Evolutionary conservation across 2,113 vertebrate genomes (phyloP), one percentile per base, ranked within the genome.

Genomic region (Oplegnathus fasciatus): DNA sequence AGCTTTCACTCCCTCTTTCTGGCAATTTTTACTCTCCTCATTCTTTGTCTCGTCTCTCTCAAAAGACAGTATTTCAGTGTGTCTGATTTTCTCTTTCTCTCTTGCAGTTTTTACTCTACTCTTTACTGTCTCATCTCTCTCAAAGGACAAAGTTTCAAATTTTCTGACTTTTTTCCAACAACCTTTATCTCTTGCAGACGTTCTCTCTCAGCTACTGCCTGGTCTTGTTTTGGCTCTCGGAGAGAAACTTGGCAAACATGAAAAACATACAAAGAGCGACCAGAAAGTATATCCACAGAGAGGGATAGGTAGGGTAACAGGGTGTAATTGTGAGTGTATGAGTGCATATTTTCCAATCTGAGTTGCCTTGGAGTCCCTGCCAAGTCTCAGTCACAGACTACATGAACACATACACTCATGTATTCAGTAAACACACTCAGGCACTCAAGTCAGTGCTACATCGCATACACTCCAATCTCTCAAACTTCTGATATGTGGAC

Each of bases 351-450:
- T 85, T 81, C 57, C 64, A 83, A 68, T 70, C 69, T 71, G 69
- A 82, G 66, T 30, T 64, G 55, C 65, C 54, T 73, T 13, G 34
- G 46, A 83, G 64, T 83, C 82, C 64, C 69, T 78, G 75, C 69
- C 58, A 62, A 75, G 32, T 85, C 68, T 80, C 76, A 72, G 74
- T 70, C 30, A 40, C 50, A 37, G 52, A 78, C 71, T 67, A 55
- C 77, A 76, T 70, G 26, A 32, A 72, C 71, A 84, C 62, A 76
- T 1, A 52, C 58, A 74, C 77, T 83, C 17, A 50, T 54, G 71
- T 77, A 85, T 89, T 89, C 62, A 74, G 80, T 50, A 13, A 88
- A 82, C 84, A 80, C 55, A 84, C 86, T 86, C 55, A 30, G 15
- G 64, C 65, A 84, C 78, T 86, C 71, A 13, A 79, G 79, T 88